A percentile compares a stretch with the other conserved stretches of the same genome.
These are phyloP conservation scores for Xylocampa areola DNA, from an alignment of 2,888 invertebrate species.

Conservation along the genomic window DNA sequence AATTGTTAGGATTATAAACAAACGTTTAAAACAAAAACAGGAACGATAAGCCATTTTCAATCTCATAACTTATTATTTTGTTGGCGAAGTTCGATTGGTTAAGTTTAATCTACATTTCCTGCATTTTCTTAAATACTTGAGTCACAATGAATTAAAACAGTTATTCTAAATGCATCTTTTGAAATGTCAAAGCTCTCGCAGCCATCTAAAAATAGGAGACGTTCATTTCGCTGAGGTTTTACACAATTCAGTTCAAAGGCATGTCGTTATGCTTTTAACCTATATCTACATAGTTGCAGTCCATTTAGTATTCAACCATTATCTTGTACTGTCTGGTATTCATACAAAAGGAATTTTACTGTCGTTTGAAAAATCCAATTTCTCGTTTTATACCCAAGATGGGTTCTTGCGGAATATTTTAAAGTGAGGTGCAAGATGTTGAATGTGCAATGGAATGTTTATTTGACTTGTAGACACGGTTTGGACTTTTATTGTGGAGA, in stretches of 20 bases:
- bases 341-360: constrained; percentile 55
- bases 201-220: constrained; percentile 25
- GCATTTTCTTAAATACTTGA: neutral
- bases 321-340: constrained; percentile 48
- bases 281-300: constrained; percentile 37
- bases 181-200: neutral
- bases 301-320: constrained; percentile 53
- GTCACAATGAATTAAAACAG: neutral
- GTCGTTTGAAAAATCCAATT: constrained; percentile 65
- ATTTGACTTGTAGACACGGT: constrained; percentile 15
- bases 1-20: too few species aligned
- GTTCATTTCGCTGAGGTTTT: constrained; percentile 6
- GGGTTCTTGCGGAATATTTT: constrained; percentile 50
- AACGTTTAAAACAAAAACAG: too few species aligned
- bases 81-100: too few species aligned
- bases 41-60: too few species aligned
- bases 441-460: constrained; percentile 22
- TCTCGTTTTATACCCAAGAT: constrained; percentile 54
- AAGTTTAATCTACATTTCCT: too few species aligned
- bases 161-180: constrained; percentile 1
- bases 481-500: constrained; percentile 6
- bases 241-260: constrained; percentile 28
- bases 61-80: too few species aligned
- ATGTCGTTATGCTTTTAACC: constrained; percentile 41
- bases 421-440: constrained; percentile 38